Conservation (phyloP, 2,113 vertebrate genomes). For the Sturnus vulgaris region DNA sequence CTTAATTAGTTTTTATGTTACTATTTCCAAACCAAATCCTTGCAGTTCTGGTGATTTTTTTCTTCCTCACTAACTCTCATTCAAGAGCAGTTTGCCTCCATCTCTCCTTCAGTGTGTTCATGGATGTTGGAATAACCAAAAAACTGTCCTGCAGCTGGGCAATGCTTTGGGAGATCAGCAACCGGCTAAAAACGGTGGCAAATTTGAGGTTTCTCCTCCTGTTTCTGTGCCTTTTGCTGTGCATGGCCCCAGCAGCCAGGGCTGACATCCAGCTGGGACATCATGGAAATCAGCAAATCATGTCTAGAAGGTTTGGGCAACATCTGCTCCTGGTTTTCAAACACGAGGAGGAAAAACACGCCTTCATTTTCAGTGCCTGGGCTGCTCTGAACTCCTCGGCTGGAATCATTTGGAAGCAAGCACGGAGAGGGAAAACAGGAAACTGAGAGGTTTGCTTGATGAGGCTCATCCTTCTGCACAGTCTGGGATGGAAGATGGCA, state of each 20-base stretch:
- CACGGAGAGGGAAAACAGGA: not conserved
- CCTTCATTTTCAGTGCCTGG: not conserved
- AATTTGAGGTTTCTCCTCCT: not conserved
- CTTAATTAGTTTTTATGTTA: not conserved
- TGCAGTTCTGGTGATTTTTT: not conserved
- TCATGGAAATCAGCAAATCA: not conserved
- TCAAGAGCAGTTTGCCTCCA: not conserved
- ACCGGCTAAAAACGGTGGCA: not conserved
- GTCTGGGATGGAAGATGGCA: not conserved
- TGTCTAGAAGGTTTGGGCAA: not conserved
- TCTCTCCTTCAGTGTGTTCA: fast-evolving
- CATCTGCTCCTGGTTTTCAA: not conserved
- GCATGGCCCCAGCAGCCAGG: not conserved
- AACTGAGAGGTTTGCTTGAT: not conserved
- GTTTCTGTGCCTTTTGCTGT: not conserved
- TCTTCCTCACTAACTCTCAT: not conserved
- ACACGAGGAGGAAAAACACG: not conserved
- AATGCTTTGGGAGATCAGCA: not conserved
- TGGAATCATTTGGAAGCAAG: not conserved
- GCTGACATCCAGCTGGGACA: not conserved
- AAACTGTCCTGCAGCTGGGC: not conserved
- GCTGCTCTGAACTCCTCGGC: not conserved
- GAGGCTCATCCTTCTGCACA: not conserved
- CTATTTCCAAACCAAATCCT: not conserved
- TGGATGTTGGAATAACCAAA: not conserved